A percentile compares a stretch with the other conserved stretches of the same genome.
phyloP scores from a whole-genome alignment of 2,797 vertebrate species.

The Gymnodraco acuticeps region DNA sequence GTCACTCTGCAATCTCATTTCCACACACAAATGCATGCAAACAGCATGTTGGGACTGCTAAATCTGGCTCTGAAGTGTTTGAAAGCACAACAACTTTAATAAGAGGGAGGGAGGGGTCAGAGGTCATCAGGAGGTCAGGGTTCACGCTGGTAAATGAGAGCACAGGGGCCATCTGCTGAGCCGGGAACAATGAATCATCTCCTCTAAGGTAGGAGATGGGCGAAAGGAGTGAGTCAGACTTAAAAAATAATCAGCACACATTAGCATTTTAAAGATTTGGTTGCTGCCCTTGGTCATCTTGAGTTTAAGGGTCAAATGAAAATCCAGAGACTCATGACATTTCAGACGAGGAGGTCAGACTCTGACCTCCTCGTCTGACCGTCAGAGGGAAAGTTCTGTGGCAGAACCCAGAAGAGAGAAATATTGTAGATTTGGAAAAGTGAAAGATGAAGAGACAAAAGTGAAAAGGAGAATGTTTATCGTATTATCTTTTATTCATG shows the following conservation, averaged over 20 bases:
- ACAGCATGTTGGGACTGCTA: background rate
- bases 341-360: background rate
- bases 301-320: conserved; percentile 21
- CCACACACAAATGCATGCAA: background rate
- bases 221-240: background rate
- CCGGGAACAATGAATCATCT: conserved; percentile 26
- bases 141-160: conserved; percentile 30
- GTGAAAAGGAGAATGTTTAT: background rate
- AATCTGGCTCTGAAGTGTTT: conserved; percentile 1
- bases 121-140: conserved; percentile 43
- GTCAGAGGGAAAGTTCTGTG: background rate
- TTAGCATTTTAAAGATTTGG: conserved; percentile 43
- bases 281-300: conserved; percentile 1
- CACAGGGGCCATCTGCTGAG: conserved; percentile 60
- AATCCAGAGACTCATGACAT: background rate
- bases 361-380: no score
- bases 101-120: conserved; percentile 32
- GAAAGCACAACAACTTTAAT: conserved; percentile 10
- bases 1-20: conserved; percentile 16
- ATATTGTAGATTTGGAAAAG: conserved; percentile 8
- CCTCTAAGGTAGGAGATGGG: conserved; percentile 16
- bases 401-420: conserved; percentile 2
- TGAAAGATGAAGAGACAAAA: background rate
- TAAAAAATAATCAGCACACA: conserved; percentile 9
- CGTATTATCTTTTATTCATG: background rate